Conservation (phyloP, 2,888 invertebrate genomes). For the Rhamnusium bicolor region DNA sequence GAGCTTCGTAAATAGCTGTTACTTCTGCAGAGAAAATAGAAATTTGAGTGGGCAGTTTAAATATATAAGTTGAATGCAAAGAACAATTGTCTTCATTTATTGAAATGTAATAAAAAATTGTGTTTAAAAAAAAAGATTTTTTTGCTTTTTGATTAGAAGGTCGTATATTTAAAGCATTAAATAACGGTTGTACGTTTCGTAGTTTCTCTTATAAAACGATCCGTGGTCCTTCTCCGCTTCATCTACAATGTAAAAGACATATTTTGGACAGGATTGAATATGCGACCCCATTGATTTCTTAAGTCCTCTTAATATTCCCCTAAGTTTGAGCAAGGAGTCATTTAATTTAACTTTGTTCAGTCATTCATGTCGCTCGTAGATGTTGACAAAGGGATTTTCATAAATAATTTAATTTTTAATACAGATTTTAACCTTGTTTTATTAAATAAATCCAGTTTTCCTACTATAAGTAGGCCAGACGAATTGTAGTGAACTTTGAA, state of each 20-base stretch:
- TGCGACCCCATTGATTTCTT: background rate
- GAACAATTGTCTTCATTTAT: background rate
- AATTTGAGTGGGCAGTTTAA: too few species aligned
- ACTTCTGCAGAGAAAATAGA: too few species aligned
- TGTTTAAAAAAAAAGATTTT: too few species aligned
- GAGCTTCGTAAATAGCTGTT: too few species aligned
- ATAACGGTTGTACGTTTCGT: background rate
- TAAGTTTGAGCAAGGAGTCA: background rate
- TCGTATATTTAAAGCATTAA: background rate
- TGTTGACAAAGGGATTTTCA: conserved; percentile 2
- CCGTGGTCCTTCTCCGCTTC: background rate
- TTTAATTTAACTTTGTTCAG: conserved; percentile 13
- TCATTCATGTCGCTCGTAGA: conserved; percentile 2
- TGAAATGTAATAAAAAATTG: too few species aligned
- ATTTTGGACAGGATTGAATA: background rate
- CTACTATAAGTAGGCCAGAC: background rate
- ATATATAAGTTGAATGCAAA: too few species aligned
- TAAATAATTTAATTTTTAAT: background rate
- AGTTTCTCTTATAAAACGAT: background rate
- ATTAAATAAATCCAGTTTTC: background rate
- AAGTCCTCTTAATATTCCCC: conserved; percentile 5
- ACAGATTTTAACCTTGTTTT: background rate
- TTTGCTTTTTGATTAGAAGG: background rate
- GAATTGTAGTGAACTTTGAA: background rate
- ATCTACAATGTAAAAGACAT: conserved; percentile 16